These are phyloP conservation scores for Lordiphosa mommai DNA, from an alignment of 1,140 invertebrate species.

Conservation along the genomic window DNA sequence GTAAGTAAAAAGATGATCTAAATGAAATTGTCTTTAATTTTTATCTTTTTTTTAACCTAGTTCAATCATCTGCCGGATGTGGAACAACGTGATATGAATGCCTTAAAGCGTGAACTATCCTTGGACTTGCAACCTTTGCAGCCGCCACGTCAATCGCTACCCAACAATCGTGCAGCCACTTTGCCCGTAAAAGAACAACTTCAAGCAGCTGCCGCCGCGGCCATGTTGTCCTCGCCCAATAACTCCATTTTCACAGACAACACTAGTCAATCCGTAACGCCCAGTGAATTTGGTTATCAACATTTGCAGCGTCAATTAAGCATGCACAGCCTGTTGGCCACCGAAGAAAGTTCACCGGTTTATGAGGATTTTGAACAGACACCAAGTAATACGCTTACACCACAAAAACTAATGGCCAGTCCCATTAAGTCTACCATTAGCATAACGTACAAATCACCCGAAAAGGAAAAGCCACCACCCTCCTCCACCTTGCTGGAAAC, in stretches of 20 bases:
- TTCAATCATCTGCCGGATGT: slow-evolving; percentile 48
- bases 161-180: slow-evolving; percentile 40
- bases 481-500: slow-evolving; percentile 61
- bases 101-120: slow-evolving; percentile 71
- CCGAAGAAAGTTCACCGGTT: slow-evolving; percentile 67
- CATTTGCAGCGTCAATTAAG: slow-evolving; percentile 73
- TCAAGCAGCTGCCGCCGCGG: slow-evolving; percentile 29
- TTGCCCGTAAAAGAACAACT: slow-evolving; percentile 54
- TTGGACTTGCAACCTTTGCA: slow-evolving; percentile 63
- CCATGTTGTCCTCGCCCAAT: slow-evolving; percentile 65
- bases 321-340: slow-evolving; percentile 73
- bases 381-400: slow-evolving; percentile 51
- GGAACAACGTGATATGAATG: slow-evolving; percentile 73
- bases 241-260: slow-evolving; percentile 78
- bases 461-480: slow-evolving; percentile 48
- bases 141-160: slow-evolving; percentile 36
- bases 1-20: slow-evolving; percentile 21
- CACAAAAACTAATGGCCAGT: slow-evolving; percentile 58
- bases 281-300: slow-evolving; percentile 78
- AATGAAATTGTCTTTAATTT: not conserved
- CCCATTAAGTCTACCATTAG: slow-evolving; percentile 85
- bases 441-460: slow-evolving; percentile 83
- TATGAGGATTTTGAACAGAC: slow-evolving; percentile 76
- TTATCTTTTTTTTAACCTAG: slow-evolving; percentile 8
- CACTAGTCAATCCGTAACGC: slow-evolving; percentile 79